phyloP scores from a whole-genome alignment of 1,140 invertebrate species.

The Phocides pigmalion region DNA sequence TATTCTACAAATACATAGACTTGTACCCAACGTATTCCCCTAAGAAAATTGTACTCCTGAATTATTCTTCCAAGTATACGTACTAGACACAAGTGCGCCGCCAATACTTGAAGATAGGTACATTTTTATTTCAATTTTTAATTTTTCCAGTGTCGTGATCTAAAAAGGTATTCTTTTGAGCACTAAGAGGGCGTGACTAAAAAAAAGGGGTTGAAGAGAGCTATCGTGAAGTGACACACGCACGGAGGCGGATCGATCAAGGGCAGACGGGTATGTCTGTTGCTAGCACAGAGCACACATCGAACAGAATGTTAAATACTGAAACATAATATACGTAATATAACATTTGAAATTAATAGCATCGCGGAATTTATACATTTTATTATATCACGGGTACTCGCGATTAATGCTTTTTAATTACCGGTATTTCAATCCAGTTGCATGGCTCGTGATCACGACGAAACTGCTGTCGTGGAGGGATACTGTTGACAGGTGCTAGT shows the following conservation, averaged over 20 bases:
- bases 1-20: too few relatives aligned
- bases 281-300: not conserved
- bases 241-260: slow-evolving; percentile 69
- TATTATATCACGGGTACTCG: too few relatives aligned
- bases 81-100: not conserved
- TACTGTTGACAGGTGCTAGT: too few relatives aligned
- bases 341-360: too few relatives aligned
- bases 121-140: slow-evolving; percentile 7
- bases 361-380: too few relatives aligned
- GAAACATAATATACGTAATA: not conserved
- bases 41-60: not conserved
- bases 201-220: slow-evolving; percentile 35
- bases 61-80: not conserved
- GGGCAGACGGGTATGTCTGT: slow-evolving; percentile 53
- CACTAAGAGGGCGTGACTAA: slow-evolving; percentile 31
- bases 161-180: slow-evolving; percentile 15
- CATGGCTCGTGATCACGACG: too few relatives aligned
- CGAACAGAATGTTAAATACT: not conserved
- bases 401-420: too few relatives aligned
- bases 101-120: not conserved
- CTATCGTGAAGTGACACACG: slow-evolving; percentile 52
- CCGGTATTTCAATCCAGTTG: too few relatives aligned
- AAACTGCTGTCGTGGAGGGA: too few relatives aligned
- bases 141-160: slow-evolving; percentile 5
- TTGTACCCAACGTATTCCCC: too few relatives aligned